Evolutionary conservation across 1,140 invertebrate genomes (phyloP), one percentile per base, ranked within the genome.

Genomic region (Neodiprion lecontei): DNA sequence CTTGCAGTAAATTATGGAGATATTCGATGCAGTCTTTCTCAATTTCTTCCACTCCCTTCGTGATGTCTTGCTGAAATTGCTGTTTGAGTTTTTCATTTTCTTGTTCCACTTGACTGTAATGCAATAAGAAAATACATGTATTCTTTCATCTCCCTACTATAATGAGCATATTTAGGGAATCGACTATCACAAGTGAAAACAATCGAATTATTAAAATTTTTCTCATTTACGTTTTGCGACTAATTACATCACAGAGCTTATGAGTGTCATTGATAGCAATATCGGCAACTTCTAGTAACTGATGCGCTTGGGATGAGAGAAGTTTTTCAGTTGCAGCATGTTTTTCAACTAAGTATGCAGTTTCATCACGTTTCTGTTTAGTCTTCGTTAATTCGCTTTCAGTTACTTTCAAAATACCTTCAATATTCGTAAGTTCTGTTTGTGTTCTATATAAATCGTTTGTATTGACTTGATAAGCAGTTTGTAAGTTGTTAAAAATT

Each of bases 201-300:
- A 23, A 68, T 48, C 14, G 66, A 23, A 75, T 53, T 73, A 68
- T 67, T 68, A 75, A 72, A 76, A 69, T 0, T 40, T 40, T 69
- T 78, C 86, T 77, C 17, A 78, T 86, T 77, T 80, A 90, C 88
- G 86, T 89, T 79, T 93, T 92, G 21, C 92, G 87, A 74, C 90
- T 90, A 40, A 96, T 89, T 78, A 92, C 93, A 65, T 91, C 90
- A 78, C 94, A 92, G 7, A 96, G 87, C 67, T 90, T 89, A 7
- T 86, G 74, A 0, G 93, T 91, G 83, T 96, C 93, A 1, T 77
- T 75, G 3, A 92, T 91, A 9, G 92, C 91, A 21, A 84, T 77
- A 74, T 95, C 91, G 0, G 93, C 93, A 1, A 92, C 92, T 8
- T 87, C 83, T 12, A 96, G 80, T 9, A 96, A 85, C 79, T 90